A percentile compares a stretch with the other conserved stretches of the same genome.
These are phyloP conservation scores for Leiothrix lutea DNA, from an alignment of 2,113 vertebrate species.

Conservation along the genomic window DNA sequence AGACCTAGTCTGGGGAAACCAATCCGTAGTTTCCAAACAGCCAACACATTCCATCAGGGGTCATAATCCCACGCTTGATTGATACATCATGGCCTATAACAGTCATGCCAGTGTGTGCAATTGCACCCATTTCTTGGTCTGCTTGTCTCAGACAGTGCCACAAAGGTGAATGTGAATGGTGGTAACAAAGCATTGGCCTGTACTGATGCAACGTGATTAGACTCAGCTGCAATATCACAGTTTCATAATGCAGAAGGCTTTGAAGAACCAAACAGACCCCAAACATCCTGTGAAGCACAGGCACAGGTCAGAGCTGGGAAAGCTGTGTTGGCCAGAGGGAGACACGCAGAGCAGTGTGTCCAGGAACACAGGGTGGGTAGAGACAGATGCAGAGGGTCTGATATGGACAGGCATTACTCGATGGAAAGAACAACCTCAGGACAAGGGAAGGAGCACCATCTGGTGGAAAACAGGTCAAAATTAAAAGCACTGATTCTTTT, in stretches of 20 bases:
- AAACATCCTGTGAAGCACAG: neutral
- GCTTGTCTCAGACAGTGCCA: neutral
- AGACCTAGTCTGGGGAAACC: neutral
- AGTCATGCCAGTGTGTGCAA: neutral
- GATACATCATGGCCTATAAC: neutral
- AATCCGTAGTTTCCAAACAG: neutral
- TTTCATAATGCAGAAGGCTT: neutral
- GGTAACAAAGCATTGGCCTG: neutral
- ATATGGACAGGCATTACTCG: rapidly evolving
- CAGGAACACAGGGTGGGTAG: neutral
- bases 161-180: neutral
- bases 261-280: neutral
- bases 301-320: neutral
- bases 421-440: neutral
- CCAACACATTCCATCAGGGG: neutral
- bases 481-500: neutral
- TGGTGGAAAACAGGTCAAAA: conserved; percentile 12
- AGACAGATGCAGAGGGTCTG: neutral
- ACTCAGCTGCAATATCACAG: neutral
- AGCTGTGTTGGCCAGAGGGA: neutral
- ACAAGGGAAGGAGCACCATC: conserved; percentile 62
- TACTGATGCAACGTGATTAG: neutral
- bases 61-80: neutral
- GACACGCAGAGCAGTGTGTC: neutral
- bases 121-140: neutral